Base-by-base conservation (phyloP, 53 echinoderm and acorn worm species). In the Patiria pectinifera region DNA sequence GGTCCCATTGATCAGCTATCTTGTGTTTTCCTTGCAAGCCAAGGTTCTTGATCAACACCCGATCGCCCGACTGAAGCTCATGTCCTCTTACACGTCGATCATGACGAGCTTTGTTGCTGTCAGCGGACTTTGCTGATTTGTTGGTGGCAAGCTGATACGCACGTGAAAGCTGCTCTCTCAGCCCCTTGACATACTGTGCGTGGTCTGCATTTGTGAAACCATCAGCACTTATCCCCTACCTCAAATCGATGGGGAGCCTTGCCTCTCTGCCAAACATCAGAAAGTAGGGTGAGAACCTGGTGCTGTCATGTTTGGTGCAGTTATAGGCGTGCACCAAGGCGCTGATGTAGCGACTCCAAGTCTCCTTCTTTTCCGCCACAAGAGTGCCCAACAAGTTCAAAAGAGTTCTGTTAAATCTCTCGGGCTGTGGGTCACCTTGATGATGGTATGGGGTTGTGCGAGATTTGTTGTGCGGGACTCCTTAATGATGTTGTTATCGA, bases 251-350 rank as follows among this genome's bases (percentile, higher is more conserved):
- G 8, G 82, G 83, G 5, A 94, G 62, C 82, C 94, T 60, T 16
- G 94, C 83, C 80, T 92, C 94, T 44, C 89, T 61, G 59, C 89
- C 92, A 83, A 92, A 92, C 82, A 94, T 74, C 22, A 92, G 62
- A 71, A 62, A 95, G 45, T 95, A 95, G 6, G 93, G 89, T 15
- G 95, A 93, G 63, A 92, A 93, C 2, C 95, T 93, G 22, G 93
- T 93, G 24, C 85, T 83, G 81, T 85, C 86, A 70, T 93, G 78
- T 25, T 77, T 93, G 4, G 93, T 91, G 53, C 93, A 95, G n/a
- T 91, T 95, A 25, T 93, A 95, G 4, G 95, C 95, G 90, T 93
- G 95, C 14, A 93, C 95, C 59, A 93, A 15, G 5, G 93, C 85
- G 70, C 89, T 63, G 21, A 93, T 63, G 43, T 93, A 84, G 4